Conservation (phyloP, 1,140 invertebrate species). For the Drosophila kepulauana region DNA sequence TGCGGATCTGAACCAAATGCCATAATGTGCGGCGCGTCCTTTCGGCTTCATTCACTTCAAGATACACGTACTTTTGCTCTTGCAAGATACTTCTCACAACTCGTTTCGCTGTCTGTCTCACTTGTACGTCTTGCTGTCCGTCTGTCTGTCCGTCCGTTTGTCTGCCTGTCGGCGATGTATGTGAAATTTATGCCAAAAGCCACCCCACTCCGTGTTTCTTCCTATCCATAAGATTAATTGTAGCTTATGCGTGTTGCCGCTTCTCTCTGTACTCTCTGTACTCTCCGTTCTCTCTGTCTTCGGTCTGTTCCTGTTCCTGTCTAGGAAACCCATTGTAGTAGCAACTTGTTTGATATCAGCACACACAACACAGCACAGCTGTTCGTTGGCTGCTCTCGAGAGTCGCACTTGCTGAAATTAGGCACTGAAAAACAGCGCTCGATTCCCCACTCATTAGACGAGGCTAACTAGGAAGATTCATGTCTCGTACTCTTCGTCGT, state of each 20-base stretch:
- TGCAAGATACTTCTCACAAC: constrained; percentile 55
- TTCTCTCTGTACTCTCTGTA: constrained; percentile 16
- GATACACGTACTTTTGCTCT: constrained; percentile 49
- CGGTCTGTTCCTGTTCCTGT: constrained; percentile 30
- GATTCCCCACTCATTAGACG: constrained; percentile 17
- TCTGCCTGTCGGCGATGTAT: constrained; percentile 45
- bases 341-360: constrained; percentile 74
- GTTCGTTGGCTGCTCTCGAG: constrained; percentile 32
- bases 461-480: constrained; percentile 33
- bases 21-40: constrained; percentile 72
- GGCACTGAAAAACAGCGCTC: constrained; percentile 39
- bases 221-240: constrained; percentile 72
- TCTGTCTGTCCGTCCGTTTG: constrained; percentile 31
- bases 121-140: constrained; percentile 65
- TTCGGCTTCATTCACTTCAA: constrained; percentile 75
- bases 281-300: background rate
- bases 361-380: constrained; percentile 58
- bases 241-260: constrained; percentile 67
- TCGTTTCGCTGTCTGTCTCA: constrained; percentile 62
- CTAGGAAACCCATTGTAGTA: constrained; percentile 51
- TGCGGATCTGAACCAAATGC: constrained; percentile 48
- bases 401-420: constrained; percentile 41
- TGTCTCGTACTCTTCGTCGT: constrained; percentile 7
- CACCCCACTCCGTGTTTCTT: constrained; percentile 53
- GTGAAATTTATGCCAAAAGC: constrained; percentile 71